phyloP scores from a whole-genome alignment of 2,797 vertebrate species.

The Fistularia commersonii region DNA sequence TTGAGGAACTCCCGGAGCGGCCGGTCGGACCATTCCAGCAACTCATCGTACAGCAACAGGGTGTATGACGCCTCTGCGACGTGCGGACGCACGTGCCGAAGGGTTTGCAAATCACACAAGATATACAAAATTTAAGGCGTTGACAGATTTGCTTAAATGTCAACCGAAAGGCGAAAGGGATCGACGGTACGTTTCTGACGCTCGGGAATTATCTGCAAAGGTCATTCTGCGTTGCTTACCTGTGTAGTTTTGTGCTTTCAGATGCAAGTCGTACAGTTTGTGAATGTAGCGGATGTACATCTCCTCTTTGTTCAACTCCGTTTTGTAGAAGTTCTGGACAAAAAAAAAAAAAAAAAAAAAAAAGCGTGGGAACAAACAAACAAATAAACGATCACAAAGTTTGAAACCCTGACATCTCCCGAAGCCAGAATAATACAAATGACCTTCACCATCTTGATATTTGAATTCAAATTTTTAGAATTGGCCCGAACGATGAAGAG shows the following conservation, averaged over 20 bases:
- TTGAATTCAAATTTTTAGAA: too few relatives aligned
- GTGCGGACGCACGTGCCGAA: too few relatives aligned
- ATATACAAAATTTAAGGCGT: too few relatives aligned
- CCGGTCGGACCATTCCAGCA: conserved; percentile 94
- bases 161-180: too few relatives aligned
- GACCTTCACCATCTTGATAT: not conserved
- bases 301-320: conserved; percentile 97
- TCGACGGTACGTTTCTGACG: too few relatives aligned
- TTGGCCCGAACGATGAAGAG: too few relatives aligned
- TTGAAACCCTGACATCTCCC: not conserved
- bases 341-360: conserved; percentile 1
- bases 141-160: too few relatives aligned
- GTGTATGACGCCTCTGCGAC: conserved; percentile 92
- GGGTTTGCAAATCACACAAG: too few relatives aligned
- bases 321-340: conserved; percentile 97
- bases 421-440: conserved; percentile 8
- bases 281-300: conserved; percentile 99
- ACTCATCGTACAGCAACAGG: conserved; percentile 91
- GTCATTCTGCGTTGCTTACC: conserved; percentile 67
- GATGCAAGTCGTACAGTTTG: conserved; percentile 95
- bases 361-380: not conserved
- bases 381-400: not conserved
- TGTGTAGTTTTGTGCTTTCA: conserved; percentile 99
- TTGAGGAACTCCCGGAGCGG: conserved; percentile 93
- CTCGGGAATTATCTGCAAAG: not conserved